phyloP scores from a whole-genome alignment of 2,888 invertebrate species.

The Tenodera sinensis region DNA sequence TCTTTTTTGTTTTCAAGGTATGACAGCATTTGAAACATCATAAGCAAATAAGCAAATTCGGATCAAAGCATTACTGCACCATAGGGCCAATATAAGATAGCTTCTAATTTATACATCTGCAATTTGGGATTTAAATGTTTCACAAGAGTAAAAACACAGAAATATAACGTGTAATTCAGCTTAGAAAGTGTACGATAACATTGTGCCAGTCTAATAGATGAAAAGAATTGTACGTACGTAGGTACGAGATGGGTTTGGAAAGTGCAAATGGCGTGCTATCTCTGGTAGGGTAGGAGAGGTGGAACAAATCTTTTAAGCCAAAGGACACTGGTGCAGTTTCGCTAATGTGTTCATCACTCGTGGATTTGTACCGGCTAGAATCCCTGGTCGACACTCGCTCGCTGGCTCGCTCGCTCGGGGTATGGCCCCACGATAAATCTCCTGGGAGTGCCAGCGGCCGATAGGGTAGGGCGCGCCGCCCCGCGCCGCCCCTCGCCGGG shows the following conservation, averaged over 20 bases:
- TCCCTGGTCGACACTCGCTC: neutral
- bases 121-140: too few species aligned
- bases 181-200: neutral
- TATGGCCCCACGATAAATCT: neutral
- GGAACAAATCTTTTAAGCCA: constrained; percentile 9
- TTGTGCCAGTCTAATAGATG: neutral
- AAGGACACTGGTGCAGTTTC: constrained; percentile 7
- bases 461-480: too few species aligned
- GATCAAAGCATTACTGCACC: too few species aligned
- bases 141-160: too few species aligned
- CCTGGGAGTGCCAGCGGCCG: neutral
- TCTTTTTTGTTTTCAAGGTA: too few species aligned
- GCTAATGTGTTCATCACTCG: constrained; percentile 24
- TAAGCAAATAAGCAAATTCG: too few species aligned
- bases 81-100: too few species aligned
- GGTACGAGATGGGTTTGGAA: neutral
- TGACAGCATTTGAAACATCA: too few species aligned
- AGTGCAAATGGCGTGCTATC: neutral
- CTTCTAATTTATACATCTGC: too few species aligned
- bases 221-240: neutral
- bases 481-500: too few species aligned
- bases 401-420: too few species aligned
- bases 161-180: too few species aligned
- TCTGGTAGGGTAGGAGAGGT: neutral
- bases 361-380: constrained; percentile 25